A percentile compares a stretch with the other conserved stretches of the same genome.
Evolutionary conservation across 2,888 invertebrate species (phyloP).

Genomic region (Eumerus sabulonum): DNA sequence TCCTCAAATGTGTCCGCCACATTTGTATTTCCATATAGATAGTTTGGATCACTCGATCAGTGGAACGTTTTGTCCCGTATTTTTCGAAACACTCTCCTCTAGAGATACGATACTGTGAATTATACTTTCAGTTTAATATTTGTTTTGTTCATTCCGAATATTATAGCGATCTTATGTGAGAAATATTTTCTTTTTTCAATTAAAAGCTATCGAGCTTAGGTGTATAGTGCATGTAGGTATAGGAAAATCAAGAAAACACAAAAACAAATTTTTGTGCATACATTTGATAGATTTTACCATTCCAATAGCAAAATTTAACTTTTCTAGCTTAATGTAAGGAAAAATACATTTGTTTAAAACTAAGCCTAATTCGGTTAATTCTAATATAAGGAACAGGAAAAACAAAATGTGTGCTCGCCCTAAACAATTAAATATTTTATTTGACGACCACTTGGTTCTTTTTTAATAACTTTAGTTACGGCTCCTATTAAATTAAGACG

Average conservation of each 20-base stretch:
- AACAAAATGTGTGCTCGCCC: conserved; percentile 41
- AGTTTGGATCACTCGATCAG: conserved; percentile 41
- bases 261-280: conserved; percentile 33
- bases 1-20: conserved; percentile 35
- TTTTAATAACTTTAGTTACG: too few relatives aligned
- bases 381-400: conserved; percentile 29
- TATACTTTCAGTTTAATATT: conserved; percentile 15
- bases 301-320: conserved; percentile 66
- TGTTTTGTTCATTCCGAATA: conserved; percentile 63
- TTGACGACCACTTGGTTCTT: conserved; percentile 10
- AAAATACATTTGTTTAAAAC: conserved; percentile 19
- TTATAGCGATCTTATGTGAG: neutral
- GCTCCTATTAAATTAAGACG: too few relatives aligned
- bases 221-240: too few relatives aligned
- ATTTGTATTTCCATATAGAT: conserved; percentile 38
- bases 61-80: neutral
- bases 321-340: conserved; percentile 28
- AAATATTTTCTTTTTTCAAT: too few relatives aligned
- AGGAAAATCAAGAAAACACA: conserved; percentile 21
- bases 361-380: conserved; percentile 12
- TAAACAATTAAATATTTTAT: conserved; percentile 7
- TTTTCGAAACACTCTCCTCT: too few relatives aligned
- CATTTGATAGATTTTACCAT: conserved; percentile 63
- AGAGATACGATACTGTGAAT: conserved; percentile 21
- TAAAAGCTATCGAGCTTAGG: too few relatives aligned